Percentiles rank a stretch among this genome's conserved stretches.
These are phyloP conservation scores for Sussaba pulchella DNA, from an alignment of 2,888 invertebrate genomes.

Conservation along the genomic window DNA sequence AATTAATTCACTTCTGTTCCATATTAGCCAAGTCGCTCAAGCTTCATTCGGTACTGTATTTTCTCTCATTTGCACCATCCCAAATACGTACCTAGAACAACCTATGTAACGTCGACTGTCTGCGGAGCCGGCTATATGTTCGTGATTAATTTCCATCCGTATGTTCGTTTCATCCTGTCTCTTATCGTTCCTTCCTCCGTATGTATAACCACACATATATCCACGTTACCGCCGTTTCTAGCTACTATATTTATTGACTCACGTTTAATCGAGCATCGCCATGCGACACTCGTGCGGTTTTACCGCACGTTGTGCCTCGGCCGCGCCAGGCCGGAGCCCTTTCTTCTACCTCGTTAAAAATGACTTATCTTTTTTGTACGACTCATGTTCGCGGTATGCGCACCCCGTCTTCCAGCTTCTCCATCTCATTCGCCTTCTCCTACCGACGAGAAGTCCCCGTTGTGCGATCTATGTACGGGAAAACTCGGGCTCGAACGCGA, in stretches of 20 bases:
- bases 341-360: conserved; percentile 77
- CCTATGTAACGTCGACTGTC: conserved; percentile 13
- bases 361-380: conserved; percentile 76
- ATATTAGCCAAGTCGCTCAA: conserved; percentile 5
- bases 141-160: conserved; percentile 51
- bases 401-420: conserved; percentile 52
- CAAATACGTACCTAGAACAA: conserved; percentile 19
- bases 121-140: conserved; percentile 27
- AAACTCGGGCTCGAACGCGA: conserved; percentile 50
- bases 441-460: conserved; percentile 41
- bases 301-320: conserved; percentile 45
- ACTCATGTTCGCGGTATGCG: conserved; percentile 69
- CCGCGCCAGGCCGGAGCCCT: conserved; percentile 59
- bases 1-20: conserved; percentile 27
- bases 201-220: conserved; percentile 20
- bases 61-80: conserved; percentile 21
- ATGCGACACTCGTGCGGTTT: conserved; percentile 61
- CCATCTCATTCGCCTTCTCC: conserved; percentile 30
- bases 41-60: conserved; percentile 22
- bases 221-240: conserved; percentile 50
- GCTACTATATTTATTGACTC: conserved; percentile 62
- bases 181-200: conserved; percentile 33
- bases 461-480: conserved; percentile 59
- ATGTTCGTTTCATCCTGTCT: conserved; percentile 42
- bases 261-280: conserved; percentile 64